These are phyloP conservation scores for Pterobdella sp. DNA, from an alignment of 2,888 invertebrate genomes.

Conservation along the genomic window DNA sequence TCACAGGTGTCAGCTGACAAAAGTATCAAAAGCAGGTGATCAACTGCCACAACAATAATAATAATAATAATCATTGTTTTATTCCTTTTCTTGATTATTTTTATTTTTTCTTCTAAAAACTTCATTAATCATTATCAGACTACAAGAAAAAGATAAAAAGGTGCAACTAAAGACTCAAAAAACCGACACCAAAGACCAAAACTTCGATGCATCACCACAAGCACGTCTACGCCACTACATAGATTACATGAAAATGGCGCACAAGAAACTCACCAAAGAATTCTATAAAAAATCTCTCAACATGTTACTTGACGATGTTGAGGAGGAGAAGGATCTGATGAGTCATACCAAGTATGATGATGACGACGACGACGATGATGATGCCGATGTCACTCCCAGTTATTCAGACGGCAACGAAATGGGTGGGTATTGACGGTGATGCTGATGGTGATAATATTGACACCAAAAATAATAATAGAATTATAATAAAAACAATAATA, in stretches of 20 bases:
- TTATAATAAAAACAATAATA: no score
- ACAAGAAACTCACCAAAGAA: background rate
- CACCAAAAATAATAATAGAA: no score
- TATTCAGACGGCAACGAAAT: background rate
- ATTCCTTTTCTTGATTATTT: no score
- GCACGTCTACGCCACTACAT: background rate
- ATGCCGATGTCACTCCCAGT: slow-evolving; percentile 40
- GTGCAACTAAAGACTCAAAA: background rate
- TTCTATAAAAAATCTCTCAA: background rate
- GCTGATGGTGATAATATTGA: no score
- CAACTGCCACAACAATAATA: no score
- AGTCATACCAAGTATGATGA: background rate
- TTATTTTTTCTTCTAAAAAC: no score
- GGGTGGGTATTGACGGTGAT: background rate
- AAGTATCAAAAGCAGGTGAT: no score
- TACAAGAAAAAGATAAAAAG: background rate
- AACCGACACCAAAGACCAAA: background rate
- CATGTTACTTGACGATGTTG: background rate
- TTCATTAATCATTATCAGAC: no score
- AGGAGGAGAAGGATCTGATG: background rate
- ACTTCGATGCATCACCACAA: background rate
- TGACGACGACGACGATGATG: slow-evolving; percentile 42
- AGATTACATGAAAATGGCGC: background rate
- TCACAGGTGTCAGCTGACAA: no score
- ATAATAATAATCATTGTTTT: no score